These are phyloP conservation scores for Panzeria rudis DNA, from an alignment of 2,888 invertebrate genomes.

Conservation along the genomic window DNA sequence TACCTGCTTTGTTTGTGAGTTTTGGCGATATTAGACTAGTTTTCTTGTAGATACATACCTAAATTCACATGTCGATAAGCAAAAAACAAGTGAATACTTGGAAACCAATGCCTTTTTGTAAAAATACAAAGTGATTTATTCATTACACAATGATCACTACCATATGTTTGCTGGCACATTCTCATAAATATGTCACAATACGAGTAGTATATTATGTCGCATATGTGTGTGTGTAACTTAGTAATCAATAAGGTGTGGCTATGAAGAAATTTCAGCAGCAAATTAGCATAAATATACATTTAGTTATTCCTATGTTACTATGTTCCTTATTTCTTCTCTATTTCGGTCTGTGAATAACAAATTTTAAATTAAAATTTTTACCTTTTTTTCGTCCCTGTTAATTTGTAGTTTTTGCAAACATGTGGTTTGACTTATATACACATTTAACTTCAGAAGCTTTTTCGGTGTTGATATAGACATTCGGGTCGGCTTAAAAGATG, in stretches of 20 bases:
- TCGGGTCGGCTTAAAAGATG: background rate
- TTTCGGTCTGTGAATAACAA: slow-evolving; percentile 3
- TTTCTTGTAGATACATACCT: too few species aligned
- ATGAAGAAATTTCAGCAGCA: background rate
- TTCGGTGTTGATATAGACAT: slow-evolving; percentile 10
- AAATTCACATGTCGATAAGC: too few species aligned
- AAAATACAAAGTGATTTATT: too few species aligned
- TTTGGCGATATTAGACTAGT: too few species aligned
- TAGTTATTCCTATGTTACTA: background rate
- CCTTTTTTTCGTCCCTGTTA: background rate
- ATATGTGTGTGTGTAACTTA: background rate
- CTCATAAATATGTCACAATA: background rate
- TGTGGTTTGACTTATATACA: slow-evolving; percentile 23
- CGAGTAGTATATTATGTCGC: too few species aligned
- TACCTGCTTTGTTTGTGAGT: too few species aligned
- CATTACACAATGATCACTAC: too few species aligned
- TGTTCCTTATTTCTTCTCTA: background rate
- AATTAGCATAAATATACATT: background rate
- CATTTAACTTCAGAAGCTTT: slow-evolving; percentile 22
- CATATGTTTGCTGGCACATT: background rate
- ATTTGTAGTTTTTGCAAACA: slow-evolving; percentile 26
- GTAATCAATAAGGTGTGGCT: too few species aligned
- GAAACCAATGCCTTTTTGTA: too few species aligned
- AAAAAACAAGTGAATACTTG: too few species aligned
- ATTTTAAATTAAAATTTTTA: background rate